Evolutionary conservation across 2,888 invertebrate species (phyloP).

Genomic region (Chelonus formosanus): DNA sequence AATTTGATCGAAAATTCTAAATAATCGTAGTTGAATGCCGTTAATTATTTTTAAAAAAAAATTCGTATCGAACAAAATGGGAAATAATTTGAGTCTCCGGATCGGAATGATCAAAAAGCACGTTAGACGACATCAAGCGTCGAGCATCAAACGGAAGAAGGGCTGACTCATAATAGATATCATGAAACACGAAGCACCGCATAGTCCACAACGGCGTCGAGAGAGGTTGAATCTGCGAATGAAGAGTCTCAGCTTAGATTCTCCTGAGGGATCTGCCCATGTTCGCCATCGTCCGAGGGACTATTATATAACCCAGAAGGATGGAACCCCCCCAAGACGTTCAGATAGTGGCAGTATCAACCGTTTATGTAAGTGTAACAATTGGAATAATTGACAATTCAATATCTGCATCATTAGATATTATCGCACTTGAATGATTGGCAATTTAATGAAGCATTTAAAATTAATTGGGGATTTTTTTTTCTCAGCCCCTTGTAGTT

Average conservation of each 20-base stretch:
- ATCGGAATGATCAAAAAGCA: slow-evolving; percentile 34
- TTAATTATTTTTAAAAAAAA: not conserved
- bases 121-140: slow-evolving; percentile 47
- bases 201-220: slow-evolving; percentile 84
- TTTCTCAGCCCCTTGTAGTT: slow-evolving; percentile 79
- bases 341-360: slow-evolving; percentile 63
- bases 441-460: no score
- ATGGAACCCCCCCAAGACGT: slow-evolving; percentile 60
- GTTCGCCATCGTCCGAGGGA: slow-evolving; percentile 76
- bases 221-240: slow-evolving; percentile 96
- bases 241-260: slow-evolving; percentile 97
- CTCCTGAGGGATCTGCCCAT: slow-evolving; percentile 91
- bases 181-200: slow-evolving; percentile 78
- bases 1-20: no score
- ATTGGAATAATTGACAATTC: no score
- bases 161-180: slow-evolving; percentile 49
- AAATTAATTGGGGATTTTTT: not conserved
- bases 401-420: no score
- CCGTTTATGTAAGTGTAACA: slow-evolving; percentile 57
- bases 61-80: slow-evolving; percentile 5
- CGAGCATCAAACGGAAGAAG: slow-evolving; percentile 49
- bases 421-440: no score
- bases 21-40: no score
- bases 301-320: slow-evolving; percentile 54
- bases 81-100: slow-evolving; percentile 35